Evolutionary conservation across 2,797 vertebrate species (phyloP), one percentile per base, ranked within the genome.

Genomic region (Enteromius mattozi): DNA sequence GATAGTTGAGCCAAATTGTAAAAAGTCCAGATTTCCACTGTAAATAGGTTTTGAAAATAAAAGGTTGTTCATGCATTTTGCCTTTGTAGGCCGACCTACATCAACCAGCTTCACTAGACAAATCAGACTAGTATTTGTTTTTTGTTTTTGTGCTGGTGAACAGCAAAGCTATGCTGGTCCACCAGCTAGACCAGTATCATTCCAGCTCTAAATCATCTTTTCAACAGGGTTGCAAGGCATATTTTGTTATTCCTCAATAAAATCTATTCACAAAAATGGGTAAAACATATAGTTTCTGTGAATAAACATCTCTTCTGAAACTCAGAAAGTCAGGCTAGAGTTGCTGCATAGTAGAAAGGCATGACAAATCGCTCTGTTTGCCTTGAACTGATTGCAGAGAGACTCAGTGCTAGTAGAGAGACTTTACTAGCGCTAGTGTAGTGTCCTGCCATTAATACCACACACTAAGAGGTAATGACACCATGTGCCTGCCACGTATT

Each of bases 311-410:
- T 88, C 33, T 56, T n/a, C 47, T 30, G 65, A 65, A 30, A 74
- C 49, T 68, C 35, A 61, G 47, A 78, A 82, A 79, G 66, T 71
- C 54, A 74, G 70, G 56, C 79, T 80, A 78, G 86, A 91, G 88
- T 90, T 88, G 88, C 91, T 93, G 92, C 93, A 93, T 93, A 94
- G 92, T 91, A 91, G 30, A 92, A 92, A 93, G 91, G 90, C 90
- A 66, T 88, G 88, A 91, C 86, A 86, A 91, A 88, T 88, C 85
- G 82, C 89, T 91, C 86, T 88, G 84, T 87, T 86, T 86, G 89
- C 87, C 51, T 80, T 40, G 35, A 75, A 54, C 45, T 40, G 49
- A 65, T 78, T 78, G 27, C 65, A 76, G 71, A 77, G 72, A 80
- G 66, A 82, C 76, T 69, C 54, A 30, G 80, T 70, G 42, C 51